Evolutionary conservation across 2,888 invertebrate genomes (phyloP).

Genomic region (Notodonta ziczac): DNA sequence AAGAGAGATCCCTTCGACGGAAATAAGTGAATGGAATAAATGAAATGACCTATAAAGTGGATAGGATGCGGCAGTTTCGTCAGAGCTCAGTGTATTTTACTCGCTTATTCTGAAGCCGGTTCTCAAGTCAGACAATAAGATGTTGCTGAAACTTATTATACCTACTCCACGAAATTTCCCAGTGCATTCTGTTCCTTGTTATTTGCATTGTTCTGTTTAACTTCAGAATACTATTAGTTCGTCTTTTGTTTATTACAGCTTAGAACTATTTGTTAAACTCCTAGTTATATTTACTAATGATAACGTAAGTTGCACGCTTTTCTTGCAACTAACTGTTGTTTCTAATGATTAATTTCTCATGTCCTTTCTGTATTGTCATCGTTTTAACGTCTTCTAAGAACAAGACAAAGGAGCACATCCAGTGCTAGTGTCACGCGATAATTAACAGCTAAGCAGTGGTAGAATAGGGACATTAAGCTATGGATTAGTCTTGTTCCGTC

Average conservation of each 20-base stretch:
- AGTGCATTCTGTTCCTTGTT: neutral
- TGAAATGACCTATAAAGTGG: slow-evolving; percentile 78
- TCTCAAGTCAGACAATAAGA: slow-evolving; percentile 16
- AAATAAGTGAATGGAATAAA: slow-evolving; percentile 80
- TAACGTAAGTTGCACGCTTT: neutral
- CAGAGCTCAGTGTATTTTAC: slow-evolving; percentile 59
- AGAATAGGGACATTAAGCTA: slow-evolving; percentile 39
- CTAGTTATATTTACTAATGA: neutral
- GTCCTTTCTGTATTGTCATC: slow-evolving; percentile 24
- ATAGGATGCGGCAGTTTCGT: slow-evolving; percentile 70
- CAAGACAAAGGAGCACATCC: slow-evolving; percentile 37
- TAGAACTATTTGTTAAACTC: neutral
- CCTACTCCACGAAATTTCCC: neutral
- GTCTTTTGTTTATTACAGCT: neutral
- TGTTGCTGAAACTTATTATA: slow-evolving; percentile 20
- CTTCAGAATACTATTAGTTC: neutral
- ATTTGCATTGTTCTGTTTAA: neutral
- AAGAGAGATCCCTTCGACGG: slow-evolving; percentile 72
- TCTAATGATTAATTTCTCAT: neutral
- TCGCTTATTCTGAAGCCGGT: slow-evolving; percentile 39
- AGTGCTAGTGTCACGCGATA: slow-evolving; percentile 42
- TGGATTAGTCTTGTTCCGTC: slow-evolving; percentile 42
- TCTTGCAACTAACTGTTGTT: neutral
- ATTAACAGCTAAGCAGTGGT: slow-evolving; percentile 47
- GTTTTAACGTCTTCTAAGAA: slow-evolving; percentile 30